phyloP scores from a whole-genome alignment of 2,888 invertebrate genomes.

The Drosophila paucipuncta region DNA sequence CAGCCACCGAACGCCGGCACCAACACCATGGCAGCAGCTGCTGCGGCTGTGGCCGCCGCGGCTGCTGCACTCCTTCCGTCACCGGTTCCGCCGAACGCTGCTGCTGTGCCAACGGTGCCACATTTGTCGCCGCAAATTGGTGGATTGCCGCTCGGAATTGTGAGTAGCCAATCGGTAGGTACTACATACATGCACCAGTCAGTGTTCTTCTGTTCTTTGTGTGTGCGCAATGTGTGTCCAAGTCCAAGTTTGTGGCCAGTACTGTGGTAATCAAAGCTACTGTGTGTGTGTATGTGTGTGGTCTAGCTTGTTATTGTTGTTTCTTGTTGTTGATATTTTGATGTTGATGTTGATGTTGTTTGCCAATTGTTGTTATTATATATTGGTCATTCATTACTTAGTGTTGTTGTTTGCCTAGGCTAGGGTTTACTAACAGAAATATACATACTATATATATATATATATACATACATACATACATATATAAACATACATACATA shows the following conservation, averaged over 20 bases:
- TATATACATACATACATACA: constrained; percentile 31
- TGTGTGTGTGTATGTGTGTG: constrained; percentile 48
- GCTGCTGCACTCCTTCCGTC: constrained; percentile 60
- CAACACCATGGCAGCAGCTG: constrained; percentile 59
- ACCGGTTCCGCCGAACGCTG: constrained; percentile 51
- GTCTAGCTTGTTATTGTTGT: constrained; percentile 47
- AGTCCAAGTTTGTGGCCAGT: constrained; percentile 29
- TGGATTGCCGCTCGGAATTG: constrained; percentile 86
- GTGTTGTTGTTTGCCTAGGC: constrained; percentile 71
- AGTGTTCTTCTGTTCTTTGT: constrained; percentile 61
- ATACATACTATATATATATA: constrained; percentile 14
- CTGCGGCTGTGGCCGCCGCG: constrained; percentile 66
- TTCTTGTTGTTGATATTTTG: constrained; percentile 30
- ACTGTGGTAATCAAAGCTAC: constrained; percentile 46
- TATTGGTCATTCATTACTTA: constrained; percentile 46
- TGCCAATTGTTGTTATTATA: constrained; percentile 53
- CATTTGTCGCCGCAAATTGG: constrained; percentile 85
- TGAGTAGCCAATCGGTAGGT: constrained; percentile 86
- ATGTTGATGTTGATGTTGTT: constrained; percentile 43
- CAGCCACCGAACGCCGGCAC: constrained; percentile 75
- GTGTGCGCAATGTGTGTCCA: constrained; percentile 44
- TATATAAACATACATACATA: constrained; percentile 28
- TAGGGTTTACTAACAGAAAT: constrained; percentile 65
- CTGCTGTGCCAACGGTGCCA: constrained; percentile 84
- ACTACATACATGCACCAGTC: constrained; percentile 44